phyloP scores from a whole-genome alignment of 1,140 invertebrate species.

The Drosophila chauvacae region DNA sequence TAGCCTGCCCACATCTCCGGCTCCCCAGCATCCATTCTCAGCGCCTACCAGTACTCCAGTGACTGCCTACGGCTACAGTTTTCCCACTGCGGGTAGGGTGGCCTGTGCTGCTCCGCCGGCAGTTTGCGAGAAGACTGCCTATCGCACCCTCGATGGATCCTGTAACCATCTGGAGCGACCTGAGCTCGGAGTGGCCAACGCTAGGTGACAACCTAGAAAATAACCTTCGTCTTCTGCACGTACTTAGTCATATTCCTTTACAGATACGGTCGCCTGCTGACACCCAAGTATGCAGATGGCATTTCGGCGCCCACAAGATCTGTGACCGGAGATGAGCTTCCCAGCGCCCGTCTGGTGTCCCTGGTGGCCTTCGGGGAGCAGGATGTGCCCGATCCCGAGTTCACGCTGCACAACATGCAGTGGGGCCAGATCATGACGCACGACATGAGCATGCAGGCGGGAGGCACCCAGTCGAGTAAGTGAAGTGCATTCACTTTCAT shows the following conservation, averaged over 20 bases:
- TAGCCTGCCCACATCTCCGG: constrained; percentile 63
- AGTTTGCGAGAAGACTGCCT: constrained; percentile 86
- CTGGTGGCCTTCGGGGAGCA: constrained; percentile 88
- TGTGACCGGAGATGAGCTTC: constrained; percentile 87
- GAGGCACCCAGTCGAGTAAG: constrained; percentile 90
- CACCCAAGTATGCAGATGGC: constrained; percentile 92
- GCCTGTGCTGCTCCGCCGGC: constrained; percentile 84
- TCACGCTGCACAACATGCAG: constrained; percentile 92
- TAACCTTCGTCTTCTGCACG: no score
- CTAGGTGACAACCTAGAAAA: constrained; percentile 24
- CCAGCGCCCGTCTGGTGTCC: constrained; percentile 89
- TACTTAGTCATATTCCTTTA: neutral
- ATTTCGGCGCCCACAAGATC: constrained; percentile 88
- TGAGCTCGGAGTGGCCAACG: constrained; percentile 89
- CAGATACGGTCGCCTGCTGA: constrained; percentile 90
- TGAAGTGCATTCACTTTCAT: constrained; percentile 81
- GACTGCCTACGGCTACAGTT: constrained; percentile 56
- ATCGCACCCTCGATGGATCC: constrained; percentile 92
- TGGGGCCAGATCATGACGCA: constrained; percentile 95
- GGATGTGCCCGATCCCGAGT: constrained; percentile 89
- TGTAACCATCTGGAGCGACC: constrained; percentile 93
- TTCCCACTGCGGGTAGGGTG: constrained; percentile 62
- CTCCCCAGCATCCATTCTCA: constrained; percentile 63
- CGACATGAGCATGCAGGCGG: constrained; percentile 92
- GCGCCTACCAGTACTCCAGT: constrained; percentile 18